These are phyloP conservation scores for Portunus trituberculatus DNA, from an alignment of 1,140 invertebrate species.

Conservation along the genomic window DNA sequence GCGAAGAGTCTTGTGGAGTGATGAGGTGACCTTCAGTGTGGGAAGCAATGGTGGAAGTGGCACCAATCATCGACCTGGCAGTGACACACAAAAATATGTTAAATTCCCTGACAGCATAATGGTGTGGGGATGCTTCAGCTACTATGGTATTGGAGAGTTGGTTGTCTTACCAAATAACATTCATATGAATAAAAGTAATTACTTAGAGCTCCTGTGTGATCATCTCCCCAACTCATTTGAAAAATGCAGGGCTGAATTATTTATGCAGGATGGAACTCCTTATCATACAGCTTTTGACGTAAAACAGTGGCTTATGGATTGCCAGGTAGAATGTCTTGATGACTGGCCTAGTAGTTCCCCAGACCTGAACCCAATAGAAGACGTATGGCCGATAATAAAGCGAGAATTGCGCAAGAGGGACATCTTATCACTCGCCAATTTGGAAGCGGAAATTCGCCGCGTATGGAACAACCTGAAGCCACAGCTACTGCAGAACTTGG, in stretches of 20 bases:
- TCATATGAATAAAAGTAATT: neutral
- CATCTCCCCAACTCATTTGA: neutral
- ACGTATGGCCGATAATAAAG: too few species aligned
- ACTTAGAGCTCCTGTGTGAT: constrained; percentile 27
- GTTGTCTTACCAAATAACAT: neutral
- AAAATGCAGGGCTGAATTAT: neutral
- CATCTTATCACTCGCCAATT: too few species aligned
- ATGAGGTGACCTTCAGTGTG: too few species aligned
- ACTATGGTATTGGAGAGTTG: neutral
- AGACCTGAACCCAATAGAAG: constrained; percentile 4
- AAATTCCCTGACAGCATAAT: too few species aligned
- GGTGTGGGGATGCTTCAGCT: neutral
- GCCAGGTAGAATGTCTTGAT: neutral
- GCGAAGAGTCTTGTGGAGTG: too few species aligned
- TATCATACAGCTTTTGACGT: neutral
- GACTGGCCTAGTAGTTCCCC: neutral
- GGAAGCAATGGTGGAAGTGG: too few species aligned
- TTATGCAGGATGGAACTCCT: constrained; percentile 8
- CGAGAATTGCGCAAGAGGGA: too few species aligned
- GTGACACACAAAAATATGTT: too few species aligned
- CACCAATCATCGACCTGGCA: too few species aligned
- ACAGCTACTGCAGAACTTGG: too few species aligned
- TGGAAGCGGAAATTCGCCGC: too few species aligned
- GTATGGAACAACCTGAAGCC: too few species aligned
- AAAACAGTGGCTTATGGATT: neutral